Percentiles rank a stretch among this genome's conserved stretches.
Conservation (phyloP, 2,888 invertebrate species). For the Lutraria lutraria region DNA sequence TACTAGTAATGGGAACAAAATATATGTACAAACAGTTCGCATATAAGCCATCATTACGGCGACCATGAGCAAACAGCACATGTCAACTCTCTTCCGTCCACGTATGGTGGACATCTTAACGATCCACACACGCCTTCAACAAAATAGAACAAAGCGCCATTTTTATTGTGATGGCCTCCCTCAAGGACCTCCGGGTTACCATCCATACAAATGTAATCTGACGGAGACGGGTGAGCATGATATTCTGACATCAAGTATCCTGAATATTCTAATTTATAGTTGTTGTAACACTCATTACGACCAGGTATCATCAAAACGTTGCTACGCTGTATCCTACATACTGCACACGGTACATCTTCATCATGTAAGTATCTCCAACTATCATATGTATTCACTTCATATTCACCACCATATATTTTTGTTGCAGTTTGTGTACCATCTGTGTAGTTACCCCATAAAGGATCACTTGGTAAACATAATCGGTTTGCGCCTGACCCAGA, state of each 20-base stretch:
- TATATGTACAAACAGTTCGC: too few relatives aligned
- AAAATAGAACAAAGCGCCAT: conserved; percentile 8
- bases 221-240: background rate
- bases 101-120: conserved; percentile 28
- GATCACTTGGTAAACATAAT: background rate
- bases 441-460: background rate
- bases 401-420: background rate
- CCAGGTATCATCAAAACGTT: background rate
- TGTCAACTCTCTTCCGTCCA: conserved; percentile 19
- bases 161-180: background rate
- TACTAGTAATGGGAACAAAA: too few relatives aligned
- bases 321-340: background rate
- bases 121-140: conserved; percentile 26
- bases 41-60: background rate
- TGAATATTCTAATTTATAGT: background rate
- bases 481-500: background rate
- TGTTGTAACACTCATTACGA: conserved; percentile 13
- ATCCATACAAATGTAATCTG: conserved; percentile 28
- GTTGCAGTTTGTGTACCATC: background rate
- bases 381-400: background rate
- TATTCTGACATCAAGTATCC: background rate
- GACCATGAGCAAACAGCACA: conserved; percentile 33
- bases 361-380: background rate
- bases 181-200: background rate
- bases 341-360: background rate